Evolutionary conservation across 1,140 invertebrate genomes (phyloP), one percentile per base, ranked within the genome.

Genomic region (Amphibalanus amphitrite): DNA sequence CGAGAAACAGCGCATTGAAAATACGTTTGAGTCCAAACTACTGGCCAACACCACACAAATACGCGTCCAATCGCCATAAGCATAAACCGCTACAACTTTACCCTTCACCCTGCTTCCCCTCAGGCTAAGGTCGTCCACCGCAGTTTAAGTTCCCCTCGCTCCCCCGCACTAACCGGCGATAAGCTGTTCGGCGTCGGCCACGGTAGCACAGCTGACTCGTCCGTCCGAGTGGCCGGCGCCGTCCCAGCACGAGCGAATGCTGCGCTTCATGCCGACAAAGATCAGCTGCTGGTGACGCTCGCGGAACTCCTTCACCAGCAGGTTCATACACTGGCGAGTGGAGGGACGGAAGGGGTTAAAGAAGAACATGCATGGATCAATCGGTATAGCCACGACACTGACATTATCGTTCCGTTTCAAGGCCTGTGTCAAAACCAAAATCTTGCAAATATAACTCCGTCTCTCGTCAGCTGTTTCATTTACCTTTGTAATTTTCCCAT

Each of bases 311-410:
- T 28, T 26, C 28, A 67, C 65, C 65, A 67, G 17, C 65, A 28
- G 6, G 65, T 67, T 67, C 65, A 67, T 67, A 25, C 65, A 67
- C 65, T 67, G 65, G 33, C 4, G 33, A 38, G 33, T 38, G 4
- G 33, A 38, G 4, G 4, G 33, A 6, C 33, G 33, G 33, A 38
- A 38, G 33, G 33, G 15, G 33, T 38, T 38, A 15, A 15, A 71
- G 69, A 71, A 47, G 68, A 25, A 71, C 47, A 30, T 72, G 30
- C 71, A 71, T 71, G 68, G 28, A 72, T 69, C 67, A 70, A 71
- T 69, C 67, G 69, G 69, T 30, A 71, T 72, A 70, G 67, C 67
- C 71, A 72, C 40, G 69, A 71, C 29, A 67, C 70, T 64, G 38
- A 71, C 23, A 71, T 65, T 64, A 29, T 64, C 70, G 65, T 33